Percentiles rank a stretch among this genome's conserved stretches.
Evolutionary conservation across 1,140 invertebrate genomes (phyloP).

Genomic region (Zophobas morio): DNA sequence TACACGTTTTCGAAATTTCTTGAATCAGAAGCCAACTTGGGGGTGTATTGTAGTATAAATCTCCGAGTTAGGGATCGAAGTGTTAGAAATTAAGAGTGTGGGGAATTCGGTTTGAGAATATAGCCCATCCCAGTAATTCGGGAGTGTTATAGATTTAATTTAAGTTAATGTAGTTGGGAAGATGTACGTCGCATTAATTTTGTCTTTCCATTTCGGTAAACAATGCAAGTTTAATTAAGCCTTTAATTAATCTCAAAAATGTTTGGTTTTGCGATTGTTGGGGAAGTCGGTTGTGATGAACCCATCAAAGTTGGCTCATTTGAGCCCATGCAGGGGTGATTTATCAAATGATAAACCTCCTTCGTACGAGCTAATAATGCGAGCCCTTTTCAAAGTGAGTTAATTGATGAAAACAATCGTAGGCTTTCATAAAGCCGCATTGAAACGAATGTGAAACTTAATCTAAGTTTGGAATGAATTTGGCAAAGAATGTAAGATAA

Average conservation of each 20-base stretch:
- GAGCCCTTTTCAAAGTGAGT: slow-evolving; percentile 14
- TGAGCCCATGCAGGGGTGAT: neutral
- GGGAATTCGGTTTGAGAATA: no score
- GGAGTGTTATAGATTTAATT: no score
- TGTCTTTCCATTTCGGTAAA: neutral
- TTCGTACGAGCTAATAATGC: slow-evolving; percentile 7
- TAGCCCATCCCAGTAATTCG: no score
- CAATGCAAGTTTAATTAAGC: slow-evolving; percentile 13
- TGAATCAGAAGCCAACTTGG: no score
- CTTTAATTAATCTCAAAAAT: slow-evolving; percentile 28
- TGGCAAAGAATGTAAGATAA: neutral
- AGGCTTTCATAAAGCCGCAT: neutral
- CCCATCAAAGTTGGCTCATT: slow-evolving; percentile 15
- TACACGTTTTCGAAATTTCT: no score
- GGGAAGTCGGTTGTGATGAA: neutral
- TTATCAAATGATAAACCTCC: slow-evolving; percentile 25
- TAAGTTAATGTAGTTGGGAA: no score
- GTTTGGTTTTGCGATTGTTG: slow-evolving; percentile 9
- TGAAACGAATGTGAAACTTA: neutral
- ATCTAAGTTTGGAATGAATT: slow-evolving; percentile 10
- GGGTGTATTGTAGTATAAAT: no score
- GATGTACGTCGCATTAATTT: neutral
- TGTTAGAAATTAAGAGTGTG: no score
- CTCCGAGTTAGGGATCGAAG: no score
- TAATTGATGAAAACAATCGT: slow-evolving; percentile 23